Base-by-base conservation (phyloP, 23 tunicate species). In the Trididemnum miniatum region DNA sequence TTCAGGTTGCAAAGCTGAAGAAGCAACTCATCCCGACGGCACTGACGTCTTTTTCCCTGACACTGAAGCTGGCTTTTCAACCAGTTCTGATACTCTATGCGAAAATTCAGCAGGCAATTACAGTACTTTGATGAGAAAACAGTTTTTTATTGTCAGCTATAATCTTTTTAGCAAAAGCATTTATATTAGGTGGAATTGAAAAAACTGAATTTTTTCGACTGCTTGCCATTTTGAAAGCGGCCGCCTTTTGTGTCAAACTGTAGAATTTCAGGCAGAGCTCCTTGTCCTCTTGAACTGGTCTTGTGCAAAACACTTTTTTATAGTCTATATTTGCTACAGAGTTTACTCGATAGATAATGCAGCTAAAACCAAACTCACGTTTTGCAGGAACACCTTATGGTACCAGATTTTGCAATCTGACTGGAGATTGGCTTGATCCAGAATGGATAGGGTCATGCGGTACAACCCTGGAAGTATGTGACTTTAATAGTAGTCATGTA, bases 341-440 rank as follows among this genome's bases (percentile, higher is more conserved):
- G 57, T 18, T 49, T 49, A 9, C 57, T 12, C 18, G 12, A 9
- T 49, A 49, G 12, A 49, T 18, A 49, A 12, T 9, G 57, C 18
- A 9, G 57, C 18, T 49, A 9, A 9, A 9, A 49, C 12, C 18
- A 18, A 18, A 9, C 18, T 18, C 12, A 9, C 18, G 12, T 63
- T 22, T 7, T 15, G 26, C 26, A 20, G 75, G 75, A 69, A 69
- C 35, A 9, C 75, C 75, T 5, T 29, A 69, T 29, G 75, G 75
- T 7, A 31, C 38, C 5, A 35, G 75, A 9, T 31, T 31, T 20
- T 69, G 75, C n/a, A 28, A 4, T 5, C 7, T 69, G 37, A 69
- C 3, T 34, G 75, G 75, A 28, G 31, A 9, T 29, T 69, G 75
- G 75, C 37, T 12, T 4, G 36, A 31, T 69, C 75, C 75, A 3